Evolutionary conservation across 2,888 invertebrate species (phyloP), one percentile per base, ranked within the genome.

Genomic region (Eledona agricola): DNA sequence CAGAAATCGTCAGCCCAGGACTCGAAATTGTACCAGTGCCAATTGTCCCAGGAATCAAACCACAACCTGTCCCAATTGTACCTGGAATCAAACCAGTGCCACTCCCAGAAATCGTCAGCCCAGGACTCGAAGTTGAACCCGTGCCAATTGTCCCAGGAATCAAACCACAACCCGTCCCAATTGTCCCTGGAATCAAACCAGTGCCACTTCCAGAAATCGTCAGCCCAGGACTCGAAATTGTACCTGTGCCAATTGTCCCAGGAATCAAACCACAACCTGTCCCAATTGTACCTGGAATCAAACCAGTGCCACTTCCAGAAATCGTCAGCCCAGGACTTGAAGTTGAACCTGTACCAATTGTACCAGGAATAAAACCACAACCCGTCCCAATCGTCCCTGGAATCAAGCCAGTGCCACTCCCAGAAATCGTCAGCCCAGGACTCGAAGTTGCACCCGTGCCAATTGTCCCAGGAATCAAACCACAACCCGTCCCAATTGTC

Each of bases 171-270:
- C 11, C 22, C 10, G 25, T n/a, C n/a, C n/a, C n/a, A n/a, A n/a
- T n/a, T n/a, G n/a, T n/a, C n/a, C n/a, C n/a, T n/a, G n/a, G n/a
- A n/a, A n/a, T n/a, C 9, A 9, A 15, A 4, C 17, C 17, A 10
- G 12, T 37, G 3, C 37, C 37, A 37, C 17, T 32, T 11, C 15
- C n/a, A n/a, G n/a, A n/a, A n/a, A n/a, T n/a, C n/a, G n/a, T n/a
- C n/a, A n/a, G n/a, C n/a, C n/a, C n/a, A n/a, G n/a, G n/a, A 20
- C 32, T 17, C 5, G 37, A 23, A 22, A 19, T 37, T 2, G 23
- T 22, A 22, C 37, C 37, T n/a, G 10, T 37, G n/a, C 37, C 37
- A 35, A 7, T n/a, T n/a, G n/a, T n/a, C n/a, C n/a, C n/a, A 16
- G 6, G 28, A 28, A 28, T 3, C 28, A 11, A 12, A 10, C 1